Conservation (phyloP, 1,140 invertebrate genomes). For the Rhyzopertha dominica region DNA sequence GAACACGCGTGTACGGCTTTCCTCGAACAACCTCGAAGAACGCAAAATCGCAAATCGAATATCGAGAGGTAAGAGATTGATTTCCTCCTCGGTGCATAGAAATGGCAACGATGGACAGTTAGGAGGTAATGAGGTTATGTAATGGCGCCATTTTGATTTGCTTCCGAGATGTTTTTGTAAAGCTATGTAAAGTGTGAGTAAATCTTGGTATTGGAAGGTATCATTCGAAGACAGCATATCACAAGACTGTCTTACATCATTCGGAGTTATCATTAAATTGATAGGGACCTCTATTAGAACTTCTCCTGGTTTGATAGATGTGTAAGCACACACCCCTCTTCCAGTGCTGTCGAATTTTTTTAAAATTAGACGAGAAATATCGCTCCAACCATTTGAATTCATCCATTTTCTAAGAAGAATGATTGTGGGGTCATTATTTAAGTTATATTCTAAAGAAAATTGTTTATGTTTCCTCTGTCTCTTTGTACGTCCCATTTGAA, state of each 20-base stretch:
- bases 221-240: conserved; percentile 32
- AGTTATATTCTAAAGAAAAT: conserved; percentile 5
- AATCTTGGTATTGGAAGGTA: conserved; percentile 48
- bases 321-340: conserved; percentile 52
- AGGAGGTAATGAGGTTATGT: conserved; percentile 56
- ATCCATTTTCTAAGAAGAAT: conserved; percentile 36
- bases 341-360: conserved; percentile 49
- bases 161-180: conserved; percentile 48
- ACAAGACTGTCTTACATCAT: conserved; percentile 31
- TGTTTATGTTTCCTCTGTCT: conserved; percentile 19
- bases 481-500: conserved; percentile 36
- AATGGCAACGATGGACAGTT: conserved; percentile 50
- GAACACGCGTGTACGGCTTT: conserved; percentile 30
- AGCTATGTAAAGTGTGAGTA: conserved; percentile 59
- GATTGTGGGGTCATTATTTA: conserved; percentile 21
- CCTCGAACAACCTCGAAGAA: conserved; percentile 41
- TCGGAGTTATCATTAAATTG: conserved; percentile 51
- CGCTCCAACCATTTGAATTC: conserved; percentile 28
- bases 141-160: conserved; percentile 47
- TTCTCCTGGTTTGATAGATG: conserved; percentile 43
- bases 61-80: conserved; percentile 42
- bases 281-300: conserved; percentile 52
- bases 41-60: conserved; percentile 37
- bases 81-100: conserved; percentile 47
- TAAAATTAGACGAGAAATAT: conserved; percentile 30